These are phyloP conservation scores for Phodopus roborovskii DNA, from an alignment of 2,113 vertebrate species.

Conservation along the genomic window DNA sequence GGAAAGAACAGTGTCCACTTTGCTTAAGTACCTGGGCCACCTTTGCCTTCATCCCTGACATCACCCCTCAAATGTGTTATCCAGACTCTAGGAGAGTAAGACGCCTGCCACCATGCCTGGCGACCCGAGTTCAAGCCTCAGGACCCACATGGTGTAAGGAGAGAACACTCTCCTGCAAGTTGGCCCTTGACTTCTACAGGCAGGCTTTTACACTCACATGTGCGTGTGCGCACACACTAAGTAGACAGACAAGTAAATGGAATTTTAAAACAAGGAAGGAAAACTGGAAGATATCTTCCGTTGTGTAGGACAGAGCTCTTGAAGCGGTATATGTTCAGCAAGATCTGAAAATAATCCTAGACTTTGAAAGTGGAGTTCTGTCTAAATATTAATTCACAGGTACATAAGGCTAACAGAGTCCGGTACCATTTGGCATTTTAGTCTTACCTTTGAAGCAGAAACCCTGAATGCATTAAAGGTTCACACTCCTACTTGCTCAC, in stretches of 20 bases:
- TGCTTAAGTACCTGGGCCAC: neutral
- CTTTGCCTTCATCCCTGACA: neutral
- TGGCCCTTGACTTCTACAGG: neutral
- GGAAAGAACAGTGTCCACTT: neutral
- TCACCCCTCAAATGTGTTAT: neutral
- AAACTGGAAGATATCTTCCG: neutral
- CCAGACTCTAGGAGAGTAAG: neutral
- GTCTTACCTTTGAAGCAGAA: slow-evolving; percentile 17
- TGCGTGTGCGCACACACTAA: neutral
- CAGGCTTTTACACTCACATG: neutral
- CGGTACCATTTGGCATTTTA: neutral
- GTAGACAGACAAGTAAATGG: neutral
- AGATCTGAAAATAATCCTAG: slow-evolving; percentile 37
- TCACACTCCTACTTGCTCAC: neutral
- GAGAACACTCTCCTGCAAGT: neutral
- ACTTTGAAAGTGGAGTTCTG: slow-evolving; percentile 5
- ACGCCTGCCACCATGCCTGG: too few species aligned
- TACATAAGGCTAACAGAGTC: neutral
- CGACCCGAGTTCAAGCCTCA: neutral
- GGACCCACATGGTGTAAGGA: neutral
- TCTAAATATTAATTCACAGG: neutral
- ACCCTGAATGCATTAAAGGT: neutral
- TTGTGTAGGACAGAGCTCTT: neutral
- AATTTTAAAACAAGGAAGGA: neutral
- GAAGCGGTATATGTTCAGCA: neutral